Evolutionary conservation across 2,113 vertebrate species (phyloP), one percentile per base, ranked within the genome.

Genomic region (Amazona guildingii): DNA sequence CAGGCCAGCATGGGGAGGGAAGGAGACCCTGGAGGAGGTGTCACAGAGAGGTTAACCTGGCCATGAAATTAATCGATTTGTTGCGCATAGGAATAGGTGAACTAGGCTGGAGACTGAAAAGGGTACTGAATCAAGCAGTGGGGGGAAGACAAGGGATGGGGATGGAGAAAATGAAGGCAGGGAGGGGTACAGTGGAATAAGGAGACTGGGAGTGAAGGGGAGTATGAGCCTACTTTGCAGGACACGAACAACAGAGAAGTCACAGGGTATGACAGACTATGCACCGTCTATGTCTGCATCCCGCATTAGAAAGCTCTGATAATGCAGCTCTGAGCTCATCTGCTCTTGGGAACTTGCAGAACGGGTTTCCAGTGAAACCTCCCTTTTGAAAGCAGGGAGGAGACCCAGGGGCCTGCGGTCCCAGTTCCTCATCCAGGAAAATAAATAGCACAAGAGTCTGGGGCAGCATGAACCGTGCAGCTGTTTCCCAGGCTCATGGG

Each of bases 301-400:
- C 44, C 81, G 24, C 37, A 4, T 68, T 51, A 57, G 73, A 61
- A 72, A 81, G 43, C 73, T 84, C 52, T 86, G 80, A 57, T 72
- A 75, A 13, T 9, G 51, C 84, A 69, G 44, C 78, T 87, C 54
- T 92, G 82, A 95, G 41, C 43, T 91, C 73, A 84, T 20, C 8
- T 11, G 20, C 17, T 8, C 51, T 74, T 39, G 16, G 46, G 35
- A 93, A 94, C 91, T 87, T 73, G 94, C 49, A 83, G 82, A 81
- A 85, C 67, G 3, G 29, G 96, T 96, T 96, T 87, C 39, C 41
- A 84, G 49, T 94, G 94, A 96, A 96, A 96, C 94, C 82, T 41
- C 19, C 41, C 44, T 92, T 94, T 94, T 2, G 6, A 62, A 97
- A 96, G n/a, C 57, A 35, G 52, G 61, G 80, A 92, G 80, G 52